Conservation (phyloP, 2,113 vertebrate genomes). For the Coryphaenoides rupestris region DNA sequence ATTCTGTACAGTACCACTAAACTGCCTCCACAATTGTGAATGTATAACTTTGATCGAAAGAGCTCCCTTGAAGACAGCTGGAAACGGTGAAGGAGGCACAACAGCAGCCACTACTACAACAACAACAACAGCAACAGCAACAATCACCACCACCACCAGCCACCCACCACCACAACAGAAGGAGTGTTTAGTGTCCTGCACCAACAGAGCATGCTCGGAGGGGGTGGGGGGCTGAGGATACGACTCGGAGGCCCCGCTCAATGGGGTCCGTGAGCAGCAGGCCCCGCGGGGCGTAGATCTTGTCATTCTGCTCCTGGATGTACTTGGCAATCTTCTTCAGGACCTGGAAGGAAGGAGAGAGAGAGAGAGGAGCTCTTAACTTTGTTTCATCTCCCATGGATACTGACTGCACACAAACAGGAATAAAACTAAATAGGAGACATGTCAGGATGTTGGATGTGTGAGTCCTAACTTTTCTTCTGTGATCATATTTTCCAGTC, state of each 20-base stretch:
- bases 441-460: not conserved
- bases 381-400: not conserved
- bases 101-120: too few relatives aligned
- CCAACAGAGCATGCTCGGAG: too few relatives aligned
- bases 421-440: not conserved
- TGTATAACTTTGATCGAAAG: too few relatives aligned
- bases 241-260: constrained; percentile 91
- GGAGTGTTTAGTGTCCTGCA: not conserved
- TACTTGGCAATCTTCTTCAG: constrained; percentile 95
- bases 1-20: too few relatives aligned
- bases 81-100: too few relatives aligned
- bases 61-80: too few relatives aligned
- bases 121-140: not conserved
- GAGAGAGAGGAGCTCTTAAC: not conserved
- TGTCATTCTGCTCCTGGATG: constrained; percentile 96
- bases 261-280: constrained; percentile 92
- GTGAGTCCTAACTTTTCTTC: not conserved
- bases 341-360: constrained; percentile 68
- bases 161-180: not conserved
- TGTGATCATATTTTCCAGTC: too few relatives aligned
- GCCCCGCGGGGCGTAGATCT: constrained; percentile 88
- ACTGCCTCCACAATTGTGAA: too few relatives aligned
- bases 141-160: not conserved
- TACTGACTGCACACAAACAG: not conserved
- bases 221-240: constrained; percentile 85